These are phyloP conservation scores for Pachydiplax longipennis DNA, from an alignment of 2,888 invertebrate species.

Conservation along the genomic window DNA sequence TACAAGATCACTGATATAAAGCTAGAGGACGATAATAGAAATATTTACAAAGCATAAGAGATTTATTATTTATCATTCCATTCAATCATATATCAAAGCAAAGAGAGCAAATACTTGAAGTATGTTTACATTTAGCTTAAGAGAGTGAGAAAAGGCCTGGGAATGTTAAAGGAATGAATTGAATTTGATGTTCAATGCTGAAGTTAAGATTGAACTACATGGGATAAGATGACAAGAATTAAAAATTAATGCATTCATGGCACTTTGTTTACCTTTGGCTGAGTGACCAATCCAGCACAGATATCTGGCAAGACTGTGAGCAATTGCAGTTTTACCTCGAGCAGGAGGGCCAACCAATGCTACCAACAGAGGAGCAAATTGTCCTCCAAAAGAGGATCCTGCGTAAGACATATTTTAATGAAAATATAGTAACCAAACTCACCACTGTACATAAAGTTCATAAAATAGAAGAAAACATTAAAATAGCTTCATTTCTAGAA, in stretches of 20 bases:
- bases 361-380: conserved; percentile 78
- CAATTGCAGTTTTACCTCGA: conserved; percentile 90
- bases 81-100: too few relatives aligned
- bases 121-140: too few relatives aligned
- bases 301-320: conserved; percentile 84
- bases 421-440: neutral
- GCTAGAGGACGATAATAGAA: neutral
- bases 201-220: too few relatives aligned
- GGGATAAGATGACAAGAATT: too few relatives aligned
- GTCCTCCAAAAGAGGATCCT: conserved; percentile 58
- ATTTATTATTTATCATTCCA: too few relatives aligned
- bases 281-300: conserved; percentile 91
- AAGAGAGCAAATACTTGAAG: too few relatives aligned
- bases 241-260: neutral
- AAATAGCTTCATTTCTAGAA: neutral
- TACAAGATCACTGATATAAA: neutral
- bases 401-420: neutral
- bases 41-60: too few relatives aligned
- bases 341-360: conserved; percentile 91
- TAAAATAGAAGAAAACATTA: neutral
- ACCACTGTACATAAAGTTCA: neutral
- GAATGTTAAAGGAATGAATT: too few relatives aligned
- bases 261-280: conserved; percentile 72
- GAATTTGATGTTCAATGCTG: too few relatives aligned
- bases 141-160: too few relatives aligned